Percentiles rank a stretch among this genome's conserved stretches.
phyloP scores from a whole-genome alignment of 2,113 vertebrate genomes.

The Datnioides undecimradiatus region DNA sequence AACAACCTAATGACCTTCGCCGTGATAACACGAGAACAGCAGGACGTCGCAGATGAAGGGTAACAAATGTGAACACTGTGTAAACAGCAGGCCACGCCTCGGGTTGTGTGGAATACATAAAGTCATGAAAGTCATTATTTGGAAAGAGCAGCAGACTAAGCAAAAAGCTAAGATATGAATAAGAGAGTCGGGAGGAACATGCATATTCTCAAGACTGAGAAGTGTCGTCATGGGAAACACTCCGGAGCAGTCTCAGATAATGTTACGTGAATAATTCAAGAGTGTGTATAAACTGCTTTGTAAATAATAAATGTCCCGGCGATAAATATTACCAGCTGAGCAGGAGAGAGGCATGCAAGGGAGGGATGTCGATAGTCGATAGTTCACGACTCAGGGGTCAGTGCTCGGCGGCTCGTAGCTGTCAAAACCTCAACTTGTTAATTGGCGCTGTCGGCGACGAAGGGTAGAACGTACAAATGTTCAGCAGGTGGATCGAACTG shows the following conservation, averaged over 20 bases:
- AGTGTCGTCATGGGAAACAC: not conserved
- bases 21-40: not conserved
- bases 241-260: not conserved
- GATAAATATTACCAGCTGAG: slow-evolving; percentile 21
- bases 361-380: not conserved
- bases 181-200: not conserved
- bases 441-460: not conserved
- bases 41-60: not conserved
- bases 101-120: not conserved
- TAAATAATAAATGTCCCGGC: slow-evolving; percentile 42
- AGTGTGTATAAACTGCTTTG: slow-evolving; percentile 22
- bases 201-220: not conserved
- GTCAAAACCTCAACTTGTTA: not conserved
- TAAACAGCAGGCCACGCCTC: not conserved
- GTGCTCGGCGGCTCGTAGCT: not conserved
- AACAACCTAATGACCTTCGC: not conserved
- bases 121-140: not conserved
- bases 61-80: not conserved
- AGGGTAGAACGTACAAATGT: not conserved
- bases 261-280: slow-evolving; percentile 23
- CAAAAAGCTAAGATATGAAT: not conserved
- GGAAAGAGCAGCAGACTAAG: not conserved
- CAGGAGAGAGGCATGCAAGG: not conserved
- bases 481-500: not conserved
- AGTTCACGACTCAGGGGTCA: not conserved